These are phyloP conservation scores for Eupithecia abbreviata DNA, from an alignment of 2,888 invertebrate genomes.

Conservation along the genomic window DNA sequence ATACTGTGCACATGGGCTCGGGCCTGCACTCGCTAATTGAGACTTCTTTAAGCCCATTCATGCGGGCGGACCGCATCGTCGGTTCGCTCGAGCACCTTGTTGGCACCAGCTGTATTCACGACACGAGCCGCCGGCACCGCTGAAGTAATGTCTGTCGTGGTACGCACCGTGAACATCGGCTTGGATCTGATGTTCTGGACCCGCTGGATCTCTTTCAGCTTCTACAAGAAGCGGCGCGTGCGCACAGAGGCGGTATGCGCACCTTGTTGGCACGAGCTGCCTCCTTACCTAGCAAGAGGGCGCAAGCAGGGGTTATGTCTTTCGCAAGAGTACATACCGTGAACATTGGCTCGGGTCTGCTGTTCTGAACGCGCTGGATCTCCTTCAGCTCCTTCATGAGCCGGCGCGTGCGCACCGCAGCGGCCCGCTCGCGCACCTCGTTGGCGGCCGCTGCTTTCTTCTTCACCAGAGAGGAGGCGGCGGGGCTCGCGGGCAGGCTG, in stretches of 20 bases:
- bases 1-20: conserved; percentile 82
- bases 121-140: no score
- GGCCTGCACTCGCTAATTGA: conserved; percentile 59
- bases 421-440: conserved; percentile 76
- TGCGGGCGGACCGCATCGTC: no score
- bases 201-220: no score
- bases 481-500: conserved; percentile 79
- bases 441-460: conserved; percentile 71
- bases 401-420: conserved; percentile 87
- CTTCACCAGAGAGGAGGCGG: conserved; percentile 75
- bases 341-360: conserved; percentile 88
- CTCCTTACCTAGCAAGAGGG: conserved; percentile 77
- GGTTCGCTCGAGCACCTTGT: no score
- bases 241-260: conserved; percentile 83
- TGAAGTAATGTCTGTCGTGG: neutral
- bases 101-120: no score
- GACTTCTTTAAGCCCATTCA: no score
- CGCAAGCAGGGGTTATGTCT: conserved; percentile 63
- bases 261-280: conserved; percentile 68
- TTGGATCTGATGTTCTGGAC: conserved; percentile 74
- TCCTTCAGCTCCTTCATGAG: conserved; percentile 94
- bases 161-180: conserved; percentile 73
- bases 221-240: conserved; percentile 58
- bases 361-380: conserved; percentile 89
- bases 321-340: conserved; percentile 77